Conservation (phyloP, 2,888 invertebrate genomes). For the Galerucella calmariensis region DNA sequence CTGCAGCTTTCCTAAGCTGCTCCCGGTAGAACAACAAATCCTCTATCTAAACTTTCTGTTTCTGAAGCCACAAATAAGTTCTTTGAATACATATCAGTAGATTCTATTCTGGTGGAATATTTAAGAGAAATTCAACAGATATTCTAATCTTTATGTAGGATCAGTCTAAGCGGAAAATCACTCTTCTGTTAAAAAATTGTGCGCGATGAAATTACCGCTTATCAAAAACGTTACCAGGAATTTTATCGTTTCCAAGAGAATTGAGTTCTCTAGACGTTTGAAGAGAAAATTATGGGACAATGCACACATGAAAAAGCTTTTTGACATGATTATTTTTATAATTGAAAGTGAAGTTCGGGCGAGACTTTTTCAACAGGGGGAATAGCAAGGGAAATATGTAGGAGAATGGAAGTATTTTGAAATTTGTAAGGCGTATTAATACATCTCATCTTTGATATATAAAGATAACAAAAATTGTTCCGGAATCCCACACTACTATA, state of each 20-base stretch:
- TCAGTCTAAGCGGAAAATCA: not conserved
- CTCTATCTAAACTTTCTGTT: too few relatives aligned
- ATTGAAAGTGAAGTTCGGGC: not conserved
- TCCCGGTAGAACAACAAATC: too few relatives aligned
- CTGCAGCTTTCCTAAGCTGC: too few relatives aligned
- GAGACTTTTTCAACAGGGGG: not conserved
- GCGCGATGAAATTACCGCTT: constrained; percentile 15
- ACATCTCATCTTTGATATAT: too few relatives aligned
- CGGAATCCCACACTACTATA: too few relatives aligned
- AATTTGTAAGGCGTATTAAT: too few relatives aligned
- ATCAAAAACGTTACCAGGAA: constrained; percentile 14
- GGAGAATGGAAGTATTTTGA: too few relatives aligned
- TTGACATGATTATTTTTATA: not conserved
- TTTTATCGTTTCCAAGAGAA: constrained; percentile 15
- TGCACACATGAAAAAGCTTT: constrained; percentile 1
- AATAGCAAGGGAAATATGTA: too few relatives aligned
- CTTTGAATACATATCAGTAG: too few relatives aligned
- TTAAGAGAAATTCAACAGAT: not conserved
- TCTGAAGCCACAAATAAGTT: too few relatives aligned
- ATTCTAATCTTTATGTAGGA: constrained; percentile 13
- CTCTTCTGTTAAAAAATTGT: constrained; percentile 7
- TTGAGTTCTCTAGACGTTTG: constrained; percentile 5
- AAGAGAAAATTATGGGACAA: constrained; percentile 13
- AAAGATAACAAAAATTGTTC: too few relatives aligned
- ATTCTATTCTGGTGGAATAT: not conserved